A percentile compares a stretch with the other conserved stretches of the same genome.
phyloP scores from a whole-genome alignment of 2,797 vertebrate genomes.

The Gymnoscopelus braueri region DNA sequence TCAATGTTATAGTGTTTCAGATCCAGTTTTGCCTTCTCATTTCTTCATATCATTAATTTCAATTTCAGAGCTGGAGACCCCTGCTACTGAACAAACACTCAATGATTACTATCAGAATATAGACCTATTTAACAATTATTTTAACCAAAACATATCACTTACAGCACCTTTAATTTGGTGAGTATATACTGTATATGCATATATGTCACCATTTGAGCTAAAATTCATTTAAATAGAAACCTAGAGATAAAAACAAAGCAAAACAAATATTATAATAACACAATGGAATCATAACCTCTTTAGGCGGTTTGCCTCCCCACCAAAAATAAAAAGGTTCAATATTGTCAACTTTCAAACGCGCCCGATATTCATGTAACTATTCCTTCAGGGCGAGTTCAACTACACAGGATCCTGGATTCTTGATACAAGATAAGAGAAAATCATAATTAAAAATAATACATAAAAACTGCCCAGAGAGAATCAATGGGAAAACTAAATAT shows the following conservation, averaged over 20 bases:
- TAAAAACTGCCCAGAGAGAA: slow-evolving; percentile 69
- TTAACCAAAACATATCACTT: too few species aligned
- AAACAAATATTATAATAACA: slow-evolving; percentile 46
- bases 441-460: slow-evolving; percentile 64
- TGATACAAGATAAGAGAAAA: slow-evolving; percentile 84
- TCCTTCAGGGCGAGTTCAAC: slow-evolving; percentile 49
- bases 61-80: too few species aligned
- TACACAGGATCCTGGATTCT: slow-evolving; percentile 73
- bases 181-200: slow-evolving; percentile 42
- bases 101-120: too few species aligned
- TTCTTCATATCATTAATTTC: too few species aligned
- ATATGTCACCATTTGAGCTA: slow-evolving; percentile 47
- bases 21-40: too few species aligned
- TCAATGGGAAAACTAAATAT: slow-evolving; percentile 50
- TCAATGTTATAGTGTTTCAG: too few species aligned
- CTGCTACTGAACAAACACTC: too few species aligned
- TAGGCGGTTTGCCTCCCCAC: slow-evolving; percentile 23
- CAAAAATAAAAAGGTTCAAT: slow-evolving; percentile 22
- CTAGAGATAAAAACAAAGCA: slow-evolving; percentile 63
- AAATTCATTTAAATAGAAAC: slow-evolving; percentile 78
- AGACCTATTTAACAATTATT: too few species aligned
- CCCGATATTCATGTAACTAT: slow-evolving; percentile 25
- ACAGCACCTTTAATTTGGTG: not conserved
- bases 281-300: slow-evolving; percentile 44
- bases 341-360: slow-evolving; percentile 39